Conservation (phyloP, 2,888 invertebrate genomes). For the Volucella bombylans region DNA sequence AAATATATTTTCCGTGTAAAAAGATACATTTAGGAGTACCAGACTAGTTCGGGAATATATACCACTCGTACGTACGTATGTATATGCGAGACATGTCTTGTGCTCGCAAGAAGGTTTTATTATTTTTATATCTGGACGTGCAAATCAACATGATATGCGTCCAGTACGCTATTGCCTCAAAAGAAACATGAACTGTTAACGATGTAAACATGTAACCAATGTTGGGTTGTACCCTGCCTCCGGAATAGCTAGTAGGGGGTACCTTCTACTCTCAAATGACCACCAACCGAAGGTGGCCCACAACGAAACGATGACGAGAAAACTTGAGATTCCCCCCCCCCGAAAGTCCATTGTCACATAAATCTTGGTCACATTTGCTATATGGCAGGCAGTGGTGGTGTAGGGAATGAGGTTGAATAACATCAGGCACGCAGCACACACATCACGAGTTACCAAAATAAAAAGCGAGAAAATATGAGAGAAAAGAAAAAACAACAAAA, state of each 20-base stretch:
- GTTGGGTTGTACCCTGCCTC: constrained; percentile 57
- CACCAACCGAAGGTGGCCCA: constrained; percentile 30
- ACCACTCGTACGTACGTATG: too few species aligned
- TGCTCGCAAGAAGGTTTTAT: constrained; percentile 59
- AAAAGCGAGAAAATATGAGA: constrained; percentile 14
- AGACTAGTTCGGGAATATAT: too few species aligned
- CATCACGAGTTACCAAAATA: constrained; percentile 26
- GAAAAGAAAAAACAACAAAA: constrained; percentile 32
- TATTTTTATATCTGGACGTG: constrained; percentile 72
- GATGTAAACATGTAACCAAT: constrained; percentile 73
- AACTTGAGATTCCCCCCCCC: constrained; percentile 30
- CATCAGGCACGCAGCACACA: constrained; percentile 40
- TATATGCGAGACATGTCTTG: constrained; percentile 58
- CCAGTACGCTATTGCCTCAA: constrained; percentile 50
- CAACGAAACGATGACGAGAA: constrained; percentile 45
- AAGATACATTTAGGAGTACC: constrained; percentile 54
- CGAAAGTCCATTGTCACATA: constrained; percentile 69
- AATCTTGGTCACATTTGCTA: constrained; percentile 64
- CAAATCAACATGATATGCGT: constrained; percentile 71
- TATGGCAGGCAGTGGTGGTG: constrained; percentile 21
- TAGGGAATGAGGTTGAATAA: constrained; percentile 30
- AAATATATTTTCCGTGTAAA: constrained; percentile 70
- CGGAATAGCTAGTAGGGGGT: constrained; percentile 9
- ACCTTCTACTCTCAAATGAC: background rate
- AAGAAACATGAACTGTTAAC: constrained; percentile 74